Evolutionary conservation across 2,888 invertebrate species (phyloP).

Genomic region (Scaptodrosophila latifasciaeformis): DNA sequence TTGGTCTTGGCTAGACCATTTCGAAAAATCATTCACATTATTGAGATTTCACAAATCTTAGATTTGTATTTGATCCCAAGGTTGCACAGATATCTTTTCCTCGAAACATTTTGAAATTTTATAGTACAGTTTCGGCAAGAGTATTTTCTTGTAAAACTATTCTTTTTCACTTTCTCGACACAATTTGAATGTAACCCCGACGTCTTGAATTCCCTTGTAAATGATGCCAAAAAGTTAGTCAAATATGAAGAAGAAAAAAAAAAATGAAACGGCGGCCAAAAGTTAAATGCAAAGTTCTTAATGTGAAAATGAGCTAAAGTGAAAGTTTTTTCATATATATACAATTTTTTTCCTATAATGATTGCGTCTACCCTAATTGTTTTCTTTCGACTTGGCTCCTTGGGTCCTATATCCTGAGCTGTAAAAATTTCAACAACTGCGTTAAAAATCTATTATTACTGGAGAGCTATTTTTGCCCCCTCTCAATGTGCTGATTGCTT

Average conservation of each 20-base stretch:
- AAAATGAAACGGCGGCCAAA: slow-evolving; percentile 35
- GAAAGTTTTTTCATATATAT: slow-evolving; percentile 57
- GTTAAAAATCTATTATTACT: slow-evolving; percentile 58
- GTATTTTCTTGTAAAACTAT: slow-evolving; percentile 32
- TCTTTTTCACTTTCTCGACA: slow-evolving; percentile 30
- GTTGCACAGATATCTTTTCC: no score
- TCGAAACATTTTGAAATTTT: no score
- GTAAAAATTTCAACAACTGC: slow-evolving; percentile 44
- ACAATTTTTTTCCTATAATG: slow-evolving; percentile 4
- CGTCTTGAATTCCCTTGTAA: slow-evolving; percentile 3
- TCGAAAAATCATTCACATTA: not conserved
- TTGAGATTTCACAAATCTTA: no score
- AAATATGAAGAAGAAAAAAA: no score
- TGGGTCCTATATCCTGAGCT: not conserved
- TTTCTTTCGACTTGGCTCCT: slow-evolving; percentile 54
- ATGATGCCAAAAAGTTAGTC: slow-evolving; percentile 17
- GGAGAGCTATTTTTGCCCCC: slow-evolving; percentile 8
- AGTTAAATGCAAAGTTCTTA: slow-evolving; percentile 64
- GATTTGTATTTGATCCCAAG: no score
- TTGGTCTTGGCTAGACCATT: not conserved
- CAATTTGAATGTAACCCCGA: no score
- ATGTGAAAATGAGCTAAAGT: slow-evolving; percentile 57
- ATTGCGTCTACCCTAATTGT: slow-evolving; percentile 67
- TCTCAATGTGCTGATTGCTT: not conserved
- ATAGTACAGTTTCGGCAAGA: no score